These are phyloP conservation scores for Pseudochromis fuscus DNA, from an alignment of 2,797 vertebrate species.

Conservation along the genomic window DNA sequence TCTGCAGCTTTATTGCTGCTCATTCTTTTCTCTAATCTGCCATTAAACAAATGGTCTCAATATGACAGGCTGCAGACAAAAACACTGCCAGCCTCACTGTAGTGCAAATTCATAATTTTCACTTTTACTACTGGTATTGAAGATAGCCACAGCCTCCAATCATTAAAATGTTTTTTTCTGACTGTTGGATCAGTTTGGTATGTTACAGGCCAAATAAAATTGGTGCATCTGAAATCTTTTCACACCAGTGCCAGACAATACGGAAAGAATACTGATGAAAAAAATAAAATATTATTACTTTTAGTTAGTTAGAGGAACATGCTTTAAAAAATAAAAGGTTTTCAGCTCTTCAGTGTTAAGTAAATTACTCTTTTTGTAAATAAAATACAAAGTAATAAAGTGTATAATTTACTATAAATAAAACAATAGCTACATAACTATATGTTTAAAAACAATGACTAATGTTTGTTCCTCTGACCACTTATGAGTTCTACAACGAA, in stretches of 20 bases:
- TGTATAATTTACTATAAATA: no score
- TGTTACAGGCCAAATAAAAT: slow-evolving; percentile 31
- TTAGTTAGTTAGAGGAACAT: neutral
- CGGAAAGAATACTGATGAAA: no score
- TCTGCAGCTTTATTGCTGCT: slow-evolving; percentile 69
- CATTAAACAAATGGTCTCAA: slow-evolving; percentile 75
- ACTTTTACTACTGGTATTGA: slow-evolving; percentile 35
- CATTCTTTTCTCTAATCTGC: slow-evolving; percentile 66
- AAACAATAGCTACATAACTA: neutral
- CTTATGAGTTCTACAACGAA: neutral
- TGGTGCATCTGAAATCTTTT: neutral
- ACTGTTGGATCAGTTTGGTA: neutral
- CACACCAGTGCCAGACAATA: neutral
- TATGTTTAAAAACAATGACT: neutral
- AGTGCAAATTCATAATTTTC: slow-evolving; percentile 38
- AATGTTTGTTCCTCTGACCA: no score
- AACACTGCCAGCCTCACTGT: slow-evolving; percentile 18
- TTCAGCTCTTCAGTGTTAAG: neutral
- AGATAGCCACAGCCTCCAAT: slow-evolving; percentile 24
- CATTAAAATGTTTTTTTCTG: slow-evolving; percentile 38
- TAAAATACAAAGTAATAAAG: no score
- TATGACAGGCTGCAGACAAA: slow-evolving; percentile 56
- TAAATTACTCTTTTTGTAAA: neutral
- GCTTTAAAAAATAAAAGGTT: neutral
- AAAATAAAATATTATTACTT: no score